Percentiles rank a stretch among this genome's conserved stretches.
phyloP scores from a whole-genome alignment of 2,797 vertebrate species.

The Pseudochromis fuscus region DNA sequence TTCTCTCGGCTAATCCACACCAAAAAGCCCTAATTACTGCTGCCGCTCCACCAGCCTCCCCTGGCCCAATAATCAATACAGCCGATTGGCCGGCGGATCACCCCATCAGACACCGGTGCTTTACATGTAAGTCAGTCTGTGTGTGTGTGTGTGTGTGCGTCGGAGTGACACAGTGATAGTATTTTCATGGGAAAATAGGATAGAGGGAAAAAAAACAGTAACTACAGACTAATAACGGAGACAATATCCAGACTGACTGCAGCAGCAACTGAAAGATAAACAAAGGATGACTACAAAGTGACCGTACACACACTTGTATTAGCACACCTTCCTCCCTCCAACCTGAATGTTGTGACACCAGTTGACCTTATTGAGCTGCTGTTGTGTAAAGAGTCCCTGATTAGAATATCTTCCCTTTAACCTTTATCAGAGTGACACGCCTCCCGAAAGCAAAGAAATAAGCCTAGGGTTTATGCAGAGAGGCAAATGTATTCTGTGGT shows the following conservation, averaged over 20 bases:
- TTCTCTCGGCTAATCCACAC: slow-evolving; percentile 96
- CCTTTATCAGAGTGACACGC: slow-evolving; percentile 77
- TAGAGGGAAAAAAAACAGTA: slow-evolving; percentile 3
- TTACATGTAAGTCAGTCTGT: slow-evolving; percentile 56
- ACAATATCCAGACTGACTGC: slow-evolving; percentile 6
- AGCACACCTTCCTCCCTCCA: slow-evolving; percentile 62
- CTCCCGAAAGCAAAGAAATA: slow-evolving; percentile 67
- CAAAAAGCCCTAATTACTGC: slow-evolving; percentile 99
- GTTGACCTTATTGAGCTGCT: slow-evolving; percentile 91
- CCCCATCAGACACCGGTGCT: slow-evolving; percentile 88
- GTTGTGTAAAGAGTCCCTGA: slow-evolving; percentile 88
- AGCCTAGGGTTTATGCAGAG: slow-evolving; percentile 70
- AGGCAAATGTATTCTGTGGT: slow-evolving; percentile 65
- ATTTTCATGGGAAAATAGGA: slow-evolving; percentile 27
- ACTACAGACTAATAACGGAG: slow-evolving; percentile 1
- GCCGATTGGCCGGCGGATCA: slow-evolving; percentile 92
- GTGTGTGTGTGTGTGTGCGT: slow-evolving; percentile 35
- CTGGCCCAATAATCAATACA: slow-evolving; percentile 95
- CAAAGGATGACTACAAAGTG: slow-evolving; percentile 36
- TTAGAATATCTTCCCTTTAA: slow-evolving; percentile 85
- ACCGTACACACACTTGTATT: slow-evolving; percentile 45
- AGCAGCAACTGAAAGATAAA: slow-evolving; percentile 29
- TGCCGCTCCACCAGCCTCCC: slow-evolving; percentile 91
- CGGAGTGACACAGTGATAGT: neutral
- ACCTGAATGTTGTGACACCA: slow-evolving; percentile 84